These are phyloP conservation scores for Musca domestica DNA, from an alignment of 1,140 invertebrate species.

Conservation along the genomic window DNA sequence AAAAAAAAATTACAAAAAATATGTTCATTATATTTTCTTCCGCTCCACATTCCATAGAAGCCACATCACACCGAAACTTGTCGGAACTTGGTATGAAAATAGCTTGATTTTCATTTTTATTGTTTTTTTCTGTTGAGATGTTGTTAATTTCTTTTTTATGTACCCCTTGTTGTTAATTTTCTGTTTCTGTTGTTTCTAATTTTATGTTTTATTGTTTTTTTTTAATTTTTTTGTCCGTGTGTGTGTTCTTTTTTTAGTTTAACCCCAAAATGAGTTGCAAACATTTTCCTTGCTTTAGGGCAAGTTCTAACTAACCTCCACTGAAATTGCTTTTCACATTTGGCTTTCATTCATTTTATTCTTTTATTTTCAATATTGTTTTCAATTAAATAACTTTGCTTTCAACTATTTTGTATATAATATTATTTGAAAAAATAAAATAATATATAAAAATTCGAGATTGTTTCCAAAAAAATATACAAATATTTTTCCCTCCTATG, in stretches of 20 bases:
- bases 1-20: no score
- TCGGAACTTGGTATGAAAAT: conserved; percentile 54
- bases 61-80: conserved; percentile 50
- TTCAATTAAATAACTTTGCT: not conserved
- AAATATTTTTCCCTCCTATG: not conserved
- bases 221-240: no score
- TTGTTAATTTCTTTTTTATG: conserved; percentile 8
- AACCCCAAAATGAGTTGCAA: not conserved
- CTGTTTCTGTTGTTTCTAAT: not conserved
- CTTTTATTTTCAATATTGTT: not conserved
- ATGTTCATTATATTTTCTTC: not conserved
- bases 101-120: not conserved
- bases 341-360: not conserved
- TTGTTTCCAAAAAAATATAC: not conserved
- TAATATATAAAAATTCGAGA: not conserved
- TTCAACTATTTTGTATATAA: conserved; percentile 9
- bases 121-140: not conserved
- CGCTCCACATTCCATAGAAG: not conserved
- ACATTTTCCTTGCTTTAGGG: not conserved
- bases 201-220: not conserved
- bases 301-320: no score
- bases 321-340: no score
- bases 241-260: not conserved
- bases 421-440: not conserved
- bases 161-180: not conserved